Conservation (phyloP, 2,888 invertebrate species). For the Pilophorus perplexus region DNA sequence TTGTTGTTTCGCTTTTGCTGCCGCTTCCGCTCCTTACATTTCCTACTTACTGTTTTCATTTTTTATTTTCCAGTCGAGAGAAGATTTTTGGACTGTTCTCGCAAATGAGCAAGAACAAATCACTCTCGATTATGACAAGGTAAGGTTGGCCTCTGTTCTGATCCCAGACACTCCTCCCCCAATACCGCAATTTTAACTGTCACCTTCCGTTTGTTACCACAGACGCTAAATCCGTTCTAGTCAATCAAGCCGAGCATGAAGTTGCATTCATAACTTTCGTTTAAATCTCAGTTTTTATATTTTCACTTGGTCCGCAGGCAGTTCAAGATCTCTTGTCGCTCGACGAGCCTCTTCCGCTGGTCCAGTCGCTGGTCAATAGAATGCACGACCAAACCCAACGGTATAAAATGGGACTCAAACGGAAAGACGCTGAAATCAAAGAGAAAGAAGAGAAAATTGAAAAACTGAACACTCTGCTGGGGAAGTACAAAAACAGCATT, state of each 20-base stretch:
- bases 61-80: slow-evolving; percentile 13
- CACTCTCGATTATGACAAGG: slow-evolving; percentile 28
- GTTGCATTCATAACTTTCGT: too few species aligned
- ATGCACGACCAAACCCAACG: slow-evolving; percentile 31
- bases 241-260: too few species aligned
- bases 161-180: too few species aligned
- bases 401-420: slow-evolving; percentile 24
- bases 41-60: too few species aligned
- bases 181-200: too few species aligned
- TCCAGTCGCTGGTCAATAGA: slow-evolving; percentile 20
- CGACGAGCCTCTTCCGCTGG: slow-evolving; percentile 23
- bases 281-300: too few species aligned
- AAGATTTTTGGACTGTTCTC: slow-evolving; percentile 22
- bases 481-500: slow-evolving; percentile 27
- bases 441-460: slow-evolving; percentile 35
- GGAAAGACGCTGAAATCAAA: slow-evolving; percentile 35
- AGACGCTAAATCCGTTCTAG: too few species aligned
- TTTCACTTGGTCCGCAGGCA: too few species aligned
- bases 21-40: too few species aligned
- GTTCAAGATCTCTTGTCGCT: slow-evolving; percentile 25
- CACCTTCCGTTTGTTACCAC: too few species aligned
- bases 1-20: too few species aligned
- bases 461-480: slow-evolving; percentile 1
- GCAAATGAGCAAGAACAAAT: slow-evolving; percentile 31
- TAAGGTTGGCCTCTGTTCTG: not conserved